phyloP scores from a whole-genome alignment of 2,113 vertebrate genomes.

The Motacilla tschutschensis region DNA sequence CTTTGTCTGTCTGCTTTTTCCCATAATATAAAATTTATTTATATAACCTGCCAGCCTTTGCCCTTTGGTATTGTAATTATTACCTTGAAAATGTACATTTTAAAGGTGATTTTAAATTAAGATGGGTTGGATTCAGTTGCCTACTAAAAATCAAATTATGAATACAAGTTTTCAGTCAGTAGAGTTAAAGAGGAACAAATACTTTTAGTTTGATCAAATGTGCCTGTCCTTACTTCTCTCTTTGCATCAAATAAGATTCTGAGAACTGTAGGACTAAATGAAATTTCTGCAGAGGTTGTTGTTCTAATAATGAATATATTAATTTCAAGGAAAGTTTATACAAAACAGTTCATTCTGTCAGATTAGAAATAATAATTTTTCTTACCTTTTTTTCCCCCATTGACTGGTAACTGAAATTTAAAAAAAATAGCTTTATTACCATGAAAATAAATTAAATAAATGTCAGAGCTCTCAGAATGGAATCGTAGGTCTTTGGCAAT shows the following conservation, averaged over 20 bases:
- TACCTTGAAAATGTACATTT: background rate
- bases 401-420: background rate
- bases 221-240: background rate
- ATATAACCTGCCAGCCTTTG: background rate
- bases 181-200: background rate
- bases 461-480: background rate
- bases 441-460: background rate
- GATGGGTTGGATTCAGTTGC: background rate
- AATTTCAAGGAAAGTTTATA: background rate
- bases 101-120: background rate
- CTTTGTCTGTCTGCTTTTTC: background rate
- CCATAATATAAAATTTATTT: background rate
- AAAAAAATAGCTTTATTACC: background rate
- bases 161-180: background rate
- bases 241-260: background rate
- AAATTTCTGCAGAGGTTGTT: background rate
- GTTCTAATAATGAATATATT: background rate
- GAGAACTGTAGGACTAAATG: background rate
- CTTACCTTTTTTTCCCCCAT: background rate
- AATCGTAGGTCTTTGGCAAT: background rate
- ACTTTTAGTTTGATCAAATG: background rate
- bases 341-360: background rate
- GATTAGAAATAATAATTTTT: background rate
- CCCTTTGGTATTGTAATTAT: background rate
- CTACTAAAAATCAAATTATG: background rate